phyloP scores from a whole-genome alignment of 2,797 vertebrate species.

The Phalanger gymnotis region DNA sequence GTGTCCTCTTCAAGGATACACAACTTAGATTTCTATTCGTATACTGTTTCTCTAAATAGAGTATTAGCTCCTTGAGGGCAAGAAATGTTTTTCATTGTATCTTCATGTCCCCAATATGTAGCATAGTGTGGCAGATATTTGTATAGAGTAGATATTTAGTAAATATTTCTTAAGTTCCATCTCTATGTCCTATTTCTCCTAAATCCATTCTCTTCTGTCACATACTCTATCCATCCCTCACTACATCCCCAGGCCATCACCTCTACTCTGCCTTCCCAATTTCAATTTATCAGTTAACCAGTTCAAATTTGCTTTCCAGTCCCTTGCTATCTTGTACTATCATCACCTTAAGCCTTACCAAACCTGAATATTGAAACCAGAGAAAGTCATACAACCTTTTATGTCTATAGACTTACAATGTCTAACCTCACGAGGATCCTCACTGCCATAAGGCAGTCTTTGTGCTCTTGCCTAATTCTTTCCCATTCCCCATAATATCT shows the following conservation, averaged over 20 bases:
- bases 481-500: not conserved
- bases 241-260: not conserved
- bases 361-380: not conserved
- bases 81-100: too few species aligned
- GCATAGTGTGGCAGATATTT: too few species aligned
- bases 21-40: too few species aligned
- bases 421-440: not conserved
- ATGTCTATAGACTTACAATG: not conserved
- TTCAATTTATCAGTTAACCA: not conserved
- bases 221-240: too few species aligned
- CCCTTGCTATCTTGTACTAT: not conserved
- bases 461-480: not conserved
- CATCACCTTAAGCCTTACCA: not conserved
- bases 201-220: too few species aligned
- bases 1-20: not conserved
- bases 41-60: too few species aligned
- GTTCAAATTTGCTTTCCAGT: not conserved
- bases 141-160: not conserved
- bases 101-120: too few species aligned
- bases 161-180: not conserved
- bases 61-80: too few species aligned
- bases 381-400: not conserved
- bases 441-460: not conserved
- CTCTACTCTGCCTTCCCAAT: not conserved
- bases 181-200: too few species aligned